Evolutionary conservation across 2,797 vertebrate genomes (phyloP).

Genomic region (Mycteria americana): DNA sequence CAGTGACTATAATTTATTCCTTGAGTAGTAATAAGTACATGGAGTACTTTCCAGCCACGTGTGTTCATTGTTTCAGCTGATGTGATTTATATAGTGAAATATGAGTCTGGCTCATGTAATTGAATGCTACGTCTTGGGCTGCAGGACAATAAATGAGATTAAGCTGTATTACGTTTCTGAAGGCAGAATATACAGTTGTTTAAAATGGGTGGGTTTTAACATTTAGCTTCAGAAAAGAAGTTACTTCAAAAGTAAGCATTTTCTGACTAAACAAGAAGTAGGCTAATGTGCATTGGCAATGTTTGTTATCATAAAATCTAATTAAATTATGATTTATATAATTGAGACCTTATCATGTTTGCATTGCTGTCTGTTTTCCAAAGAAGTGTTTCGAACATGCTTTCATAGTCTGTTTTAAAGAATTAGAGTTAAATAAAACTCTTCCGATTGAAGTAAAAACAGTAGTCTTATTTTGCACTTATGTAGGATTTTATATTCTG

Average conservation of each 20-base stretch:
- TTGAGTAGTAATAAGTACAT: constrained; percentile 56
- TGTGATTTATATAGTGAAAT: constrained; percentile 60
- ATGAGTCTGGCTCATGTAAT: constrained; percentile 44
- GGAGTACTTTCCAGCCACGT: constrained; percentile 45
- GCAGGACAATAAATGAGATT: constrained; percentile 51
- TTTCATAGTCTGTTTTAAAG: not conserved
- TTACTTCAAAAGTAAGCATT: constrained; percentile 6
- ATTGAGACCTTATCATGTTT: not conserved
- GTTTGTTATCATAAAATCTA: constrained; percentile 11
- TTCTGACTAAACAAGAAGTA: not conserved
- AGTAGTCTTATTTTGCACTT: not conserved
- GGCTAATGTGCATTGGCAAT: not conserved
- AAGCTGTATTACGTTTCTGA: constrained; percentile 8
- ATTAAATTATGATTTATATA: constrained; percentile 30
- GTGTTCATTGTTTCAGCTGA: constrained; percentile 52
- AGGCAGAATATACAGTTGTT: not conserved
- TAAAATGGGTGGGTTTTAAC: not conserved
- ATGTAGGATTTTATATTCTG: not conserved
- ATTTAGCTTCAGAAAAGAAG: not conserved
- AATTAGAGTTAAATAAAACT: not conserved
- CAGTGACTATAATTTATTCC: constrained; percentile 42
- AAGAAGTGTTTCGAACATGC: not conserved
- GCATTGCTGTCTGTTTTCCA: not conserved
- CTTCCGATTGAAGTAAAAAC: not conserved
- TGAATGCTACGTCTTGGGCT: constrained; percentile 16